A percentile compares a stretch with the other conserved stretches of the same genome.
phyloP scores from a whole-genome alignment of 2,797 vertebrate genomes.

The Coendou prehensilis region DNA sequence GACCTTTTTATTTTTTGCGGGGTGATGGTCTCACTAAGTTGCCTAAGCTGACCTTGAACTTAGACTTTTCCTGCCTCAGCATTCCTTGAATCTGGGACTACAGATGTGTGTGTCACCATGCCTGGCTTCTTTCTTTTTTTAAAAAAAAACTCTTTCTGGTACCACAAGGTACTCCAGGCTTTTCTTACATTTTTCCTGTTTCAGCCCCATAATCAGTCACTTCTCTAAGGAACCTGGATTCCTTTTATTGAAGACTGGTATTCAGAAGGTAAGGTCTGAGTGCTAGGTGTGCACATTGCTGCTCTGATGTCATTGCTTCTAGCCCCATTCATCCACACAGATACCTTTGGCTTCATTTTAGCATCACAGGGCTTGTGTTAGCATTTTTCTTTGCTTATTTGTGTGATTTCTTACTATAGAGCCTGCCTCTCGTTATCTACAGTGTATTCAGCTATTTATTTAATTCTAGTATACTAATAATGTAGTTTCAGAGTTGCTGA shows the following conservation, averaged over 20 bases:
- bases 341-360: not conserved
- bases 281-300: not conserved
- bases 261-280: not conserved
- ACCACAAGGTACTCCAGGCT: not conserved
- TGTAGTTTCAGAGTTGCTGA: constrained; percentile 29
- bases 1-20: not conserved
- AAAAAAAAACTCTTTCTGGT: not conserved
- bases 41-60: no score
- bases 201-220: not conserved
- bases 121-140: not conserved
- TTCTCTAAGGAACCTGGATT: not conserved
- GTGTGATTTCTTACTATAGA: constrained; percentile 39
- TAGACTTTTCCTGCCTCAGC: not conserved
- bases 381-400: constrained; percentile 24
- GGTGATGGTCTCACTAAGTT: not conserved
- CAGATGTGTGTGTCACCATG: not conserved
- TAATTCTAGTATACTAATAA: not conserved
- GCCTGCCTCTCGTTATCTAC: not conserved
- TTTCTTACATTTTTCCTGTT: not conserved
- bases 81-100: not conserved
- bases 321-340: not conserved
- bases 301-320: not conserved
- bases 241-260: not conserved
- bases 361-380: not conserved
- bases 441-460: not conserved